phyloP scores from a whole-genome alignment of 2,113 vertebrate genomes.

The Brachyistius frenatus region DNA sequence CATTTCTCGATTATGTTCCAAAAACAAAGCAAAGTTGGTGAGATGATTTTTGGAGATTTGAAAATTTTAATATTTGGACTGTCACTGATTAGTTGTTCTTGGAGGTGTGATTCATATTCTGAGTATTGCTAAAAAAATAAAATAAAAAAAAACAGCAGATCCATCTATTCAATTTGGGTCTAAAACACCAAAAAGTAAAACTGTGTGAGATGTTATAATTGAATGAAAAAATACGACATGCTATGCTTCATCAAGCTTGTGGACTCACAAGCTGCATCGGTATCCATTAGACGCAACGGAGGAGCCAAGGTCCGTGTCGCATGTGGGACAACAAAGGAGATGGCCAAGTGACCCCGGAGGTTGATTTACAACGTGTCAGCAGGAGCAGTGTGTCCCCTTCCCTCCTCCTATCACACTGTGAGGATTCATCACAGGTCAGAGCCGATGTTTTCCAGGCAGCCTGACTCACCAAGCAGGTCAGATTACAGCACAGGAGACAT shows the following conservation, averaged over 20 bases:
- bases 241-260: neutral
- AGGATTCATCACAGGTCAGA: conserved; percentile 63
- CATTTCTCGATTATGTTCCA: too few relatives aligned
- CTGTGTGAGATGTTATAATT: too few relatives aligned
- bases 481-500: conserved; percentile 46
- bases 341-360: conserved; percentile 67
- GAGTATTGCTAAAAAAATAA: too few relatives aligned
- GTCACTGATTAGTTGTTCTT: too few relatives aligned
- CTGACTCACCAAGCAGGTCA: conserved; percentile 60
- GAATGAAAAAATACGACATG: too few relatives aligned
- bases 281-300: neutral
- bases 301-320: conserved; percentile 20
- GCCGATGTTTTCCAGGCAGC: conserved; percentile 38
- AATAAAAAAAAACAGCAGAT: too few relatives aligned
- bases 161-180: neutral
- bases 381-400: conserved; percentile 23
- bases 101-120: too few relatives aligned
- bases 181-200: too few relatives aligned
- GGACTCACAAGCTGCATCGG: neutral
- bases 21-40: too few relatives aligned
- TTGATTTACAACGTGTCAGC: conserved; percentile 71
- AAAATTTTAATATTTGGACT: too few relatives aligned
- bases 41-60: too few relatives aligned
- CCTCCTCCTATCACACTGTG: conserved; percentile 26
- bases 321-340: conserved; percentile 52